Base-by-base conservation (phyloP, 2,113 vertebrate genomes). In the Dissostichus mawsoni region DNA sequence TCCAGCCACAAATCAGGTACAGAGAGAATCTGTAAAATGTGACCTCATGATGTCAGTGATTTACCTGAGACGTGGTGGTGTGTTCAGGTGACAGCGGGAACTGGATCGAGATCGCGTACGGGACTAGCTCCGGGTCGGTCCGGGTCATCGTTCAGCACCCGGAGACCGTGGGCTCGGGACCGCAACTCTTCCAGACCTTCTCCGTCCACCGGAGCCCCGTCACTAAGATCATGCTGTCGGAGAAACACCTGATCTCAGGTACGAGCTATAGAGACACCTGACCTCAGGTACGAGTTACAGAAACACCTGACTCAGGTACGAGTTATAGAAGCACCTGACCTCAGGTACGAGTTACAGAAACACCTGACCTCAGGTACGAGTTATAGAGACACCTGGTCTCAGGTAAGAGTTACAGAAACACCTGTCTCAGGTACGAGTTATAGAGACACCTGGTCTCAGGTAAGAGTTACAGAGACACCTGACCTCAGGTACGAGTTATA, bases 171-270 rank as follows among this genome's bases (percentile, higher is more conserved):
- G 96, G 97, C 0, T 98, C 97, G 0, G 97, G 96, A 0, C 97
- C 97, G 0, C 96, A 97, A 72, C 97, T 98, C 67, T 98, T 98
- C 92, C 97, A 98, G 93, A 97, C 97, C 3, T 98, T 98, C 92
- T 96, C 96, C 0, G 97, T 98, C 5, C 97, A 98, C 87, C 97
- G 97, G 45, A 98, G 97, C 80, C 96, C 97, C 0, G 96, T 98
- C 75, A 98, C 95, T 83, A 97, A 96, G 92, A 97, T 98, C 92
- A 97, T 97, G 96, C 92, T 98, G 11, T 98, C 97, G 0, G 97
- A 98, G 81, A 97, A 96, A 71, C 97, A 98, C 80, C 97, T 98
- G 20, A 96, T 97, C 71, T 97, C 97, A 18, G 82, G 90, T 91
- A 36, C 1, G 5, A 3, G 1, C 16, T 47, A 1, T 2, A 36